Evolutionary conservation across 2,888 invertebrate species (phyloP), one percentile per base, ranked within the genome.

Genomic region (Stramonita haemastoma): DNA sequence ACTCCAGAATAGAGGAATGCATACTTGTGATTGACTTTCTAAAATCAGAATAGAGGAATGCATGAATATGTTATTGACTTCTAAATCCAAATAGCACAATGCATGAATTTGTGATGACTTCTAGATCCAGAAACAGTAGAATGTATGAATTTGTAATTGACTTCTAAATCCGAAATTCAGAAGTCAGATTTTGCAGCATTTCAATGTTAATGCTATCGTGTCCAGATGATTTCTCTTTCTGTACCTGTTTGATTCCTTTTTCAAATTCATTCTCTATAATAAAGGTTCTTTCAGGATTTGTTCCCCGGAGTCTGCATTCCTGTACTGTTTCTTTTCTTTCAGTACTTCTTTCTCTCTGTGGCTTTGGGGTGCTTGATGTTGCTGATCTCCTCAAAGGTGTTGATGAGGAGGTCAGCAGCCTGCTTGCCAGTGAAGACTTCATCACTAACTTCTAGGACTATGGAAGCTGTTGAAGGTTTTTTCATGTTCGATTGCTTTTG

Each of bases 141-240:
- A 46, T 46, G n/a, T 46, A 46, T 46, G 8, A 46, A 46, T n/a
- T n/a, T n/a, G n/a, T n/a, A n/a, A n/a, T 46, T 46, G 46, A 46
- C 46, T 46, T 46, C 46, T 46, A 46, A 46, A 46, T 46, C 46
- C 46, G 46, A 8, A 46, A 8, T 46, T 46, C 8, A 2, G 46
- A 46, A 46, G 46, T 46, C 46, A 88, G 32, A n/a, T 84, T 29
- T 66, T 60, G 32, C 34, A 88, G 56, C 66, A 84, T n/a, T 34
- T 88, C 88, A 32, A 60, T 66, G 13, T 57, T 29, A n/a, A 88
- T 66, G 29, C 46, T 26, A 32, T 66, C 88, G 19, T 29, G 60
- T 46, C 46, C 46, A 46, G 46, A 46, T 46, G 46, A 46, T 46
- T 19, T 84, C 34, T 66, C 1, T 29, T 85, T 86, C 46, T 89